A percentile compares a stretch with the other conserved stretches of the same genome.
These are phyloP conservation scores for Bombus polaris DNA, from an alignment of 1,140 invertebrate genomes.

Conservation along the genomic window DNA sequence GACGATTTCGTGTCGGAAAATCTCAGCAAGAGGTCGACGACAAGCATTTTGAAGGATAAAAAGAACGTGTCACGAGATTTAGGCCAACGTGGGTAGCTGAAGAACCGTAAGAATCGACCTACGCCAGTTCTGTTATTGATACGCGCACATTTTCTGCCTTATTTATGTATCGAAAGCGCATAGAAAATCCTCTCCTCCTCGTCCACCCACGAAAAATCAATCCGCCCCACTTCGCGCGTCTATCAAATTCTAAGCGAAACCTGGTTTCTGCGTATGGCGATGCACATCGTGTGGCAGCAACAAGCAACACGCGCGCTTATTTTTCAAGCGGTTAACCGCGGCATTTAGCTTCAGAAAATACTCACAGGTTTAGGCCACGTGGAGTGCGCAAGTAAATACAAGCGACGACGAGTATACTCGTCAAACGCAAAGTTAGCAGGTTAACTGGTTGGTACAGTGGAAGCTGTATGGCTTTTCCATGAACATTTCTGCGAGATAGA, in stretches of 20 bases:
- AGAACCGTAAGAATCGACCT: constrained; percentile 41
- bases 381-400: too few relatives aligned
- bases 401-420: too few relatives aligned
- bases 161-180: constrained; percentile 44
- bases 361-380: too few relatives aligned
- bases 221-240: neutral
- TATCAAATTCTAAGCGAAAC: neutral
- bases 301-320: too few relatives aligned
- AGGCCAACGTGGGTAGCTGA: constrained; percentile 48
- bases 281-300: too few relatives aligned
- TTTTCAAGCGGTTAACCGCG: too few relatives aligned
- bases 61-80: constrained; percentile 43
- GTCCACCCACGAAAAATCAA: constrained; percentile 30
- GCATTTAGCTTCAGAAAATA: too few relatives aligned
- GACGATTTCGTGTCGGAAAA: constrained; percentile 17
- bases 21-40: constrained; percentile 2
- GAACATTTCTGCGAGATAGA: too few relatives aligned
- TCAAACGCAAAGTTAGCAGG: too few relatives aligned
- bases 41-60: constrained; percentile 41
- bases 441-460: too few relatives aligned
- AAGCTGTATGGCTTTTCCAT: too few relatives aligned
- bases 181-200: constrained; percentile 42
- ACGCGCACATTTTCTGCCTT: constrained; percentile 34
- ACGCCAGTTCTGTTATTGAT: constrained; percentile 36
- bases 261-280: neutral